phyloP scores from a whole-genome alignment of 2,113 vertebrate species.

The Scomber colias region DNA sequence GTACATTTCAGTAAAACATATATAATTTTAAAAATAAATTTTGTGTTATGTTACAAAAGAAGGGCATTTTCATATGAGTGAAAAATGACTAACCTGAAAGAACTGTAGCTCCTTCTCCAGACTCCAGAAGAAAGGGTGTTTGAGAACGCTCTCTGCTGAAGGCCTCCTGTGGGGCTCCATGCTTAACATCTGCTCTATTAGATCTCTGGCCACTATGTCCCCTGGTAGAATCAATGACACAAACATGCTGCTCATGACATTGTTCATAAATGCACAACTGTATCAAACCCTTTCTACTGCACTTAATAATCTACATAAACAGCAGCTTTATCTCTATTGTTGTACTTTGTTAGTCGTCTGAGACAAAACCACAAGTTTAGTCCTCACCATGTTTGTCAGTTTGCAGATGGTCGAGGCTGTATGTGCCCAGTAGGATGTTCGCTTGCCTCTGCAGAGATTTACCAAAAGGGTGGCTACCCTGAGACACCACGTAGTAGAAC shows the following conservation, averaged over 20 bases:
- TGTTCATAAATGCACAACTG: not conserved
- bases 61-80: not conserved
- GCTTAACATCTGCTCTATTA: slow-evolving; percentile 95
- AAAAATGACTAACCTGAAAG: slow-evolving; percentile 89
- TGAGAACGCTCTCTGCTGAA: slow-evolving; percentile 91
- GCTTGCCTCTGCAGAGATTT: slow-evolving; percentile 97
- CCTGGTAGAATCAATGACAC: slow-evolving; percentile 78
- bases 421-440: slow-evolving; percentile 94
- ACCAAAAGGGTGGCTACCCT: slow-evolving; percentile 95
- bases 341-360: not conserved
- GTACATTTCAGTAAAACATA: not conserved
- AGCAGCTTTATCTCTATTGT: not conserved
- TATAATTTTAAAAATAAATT: no score
- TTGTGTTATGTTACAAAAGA: no score
- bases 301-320: not conserved
- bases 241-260: not conserved
- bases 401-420: slow-evolving; percentile 88
- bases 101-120: slow-evolving; percentile 97
- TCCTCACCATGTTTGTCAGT: slow-evolving; percentile 89
- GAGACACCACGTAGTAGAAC: slow-evolving; percentile 95
- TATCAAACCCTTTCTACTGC: no score
- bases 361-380: not conserved
- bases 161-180: slow-evolving; percentile 92
- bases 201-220: slow-evolving; percentile 89
- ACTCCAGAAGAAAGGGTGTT: slow-evolving; percentile 97